phyloP scores from a whole-genome alignment of 2,113 vertebrate species.

The Bucco capensis region DNA sequence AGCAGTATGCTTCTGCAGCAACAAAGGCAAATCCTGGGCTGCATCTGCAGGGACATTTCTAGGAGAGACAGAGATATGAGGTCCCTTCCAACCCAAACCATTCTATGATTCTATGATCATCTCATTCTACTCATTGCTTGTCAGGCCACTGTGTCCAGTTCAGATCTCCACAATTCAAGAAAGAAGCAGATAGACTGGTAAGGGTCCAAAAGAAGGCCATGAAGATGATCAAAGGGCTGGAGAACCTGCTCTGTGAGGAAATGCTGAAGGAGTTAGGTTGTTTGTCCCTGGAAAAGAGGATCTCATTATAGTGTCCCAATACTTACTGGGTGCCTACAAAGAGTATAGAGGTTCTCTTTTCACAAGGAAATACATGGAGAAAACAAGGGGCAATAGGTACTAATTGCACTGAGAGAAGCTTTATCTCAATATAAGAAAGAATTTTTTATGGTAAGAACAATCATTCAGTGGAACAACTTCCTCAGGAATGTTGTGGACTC shows the following conservation, averaged over 20 bases:
- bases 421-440: not conserved
- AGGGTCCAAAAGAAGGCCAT: not conserved
- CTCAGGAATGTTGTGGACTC: rapidly evolving
- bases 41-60: not conserved
- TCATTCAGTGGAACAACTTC: not conserved
- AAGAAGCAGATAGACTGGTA: not conserved
- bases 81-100: too few relatives aligned
- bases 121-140: not conserved
- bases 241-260: not conserved
- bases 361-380: not conserved
- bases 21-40: not conserved
- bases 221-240: not conserved
- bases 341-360: not conserved
- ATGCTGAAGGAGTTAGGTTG: not conserved
- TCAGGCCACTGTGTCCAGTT: not conserved
- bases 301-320: not conserved
- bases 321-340: not conserved
- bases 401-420: not conserved
- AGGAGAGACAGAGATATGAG: not conserved
- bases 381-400: not conserved
- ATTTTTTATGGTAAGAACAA: not conserved
- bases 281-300: not conserved
- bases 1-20: not conserved
- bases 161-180: not conserved
- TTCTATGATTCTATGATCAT: too few relatives aligned